Percentiles rank a stretch among this genome's conserved stretches.
Evolutionary conservation across 2,113 vertebrate genomes (phyloP).

Genomic region (Sinocyclocheilus maitianheensis): DNA sequence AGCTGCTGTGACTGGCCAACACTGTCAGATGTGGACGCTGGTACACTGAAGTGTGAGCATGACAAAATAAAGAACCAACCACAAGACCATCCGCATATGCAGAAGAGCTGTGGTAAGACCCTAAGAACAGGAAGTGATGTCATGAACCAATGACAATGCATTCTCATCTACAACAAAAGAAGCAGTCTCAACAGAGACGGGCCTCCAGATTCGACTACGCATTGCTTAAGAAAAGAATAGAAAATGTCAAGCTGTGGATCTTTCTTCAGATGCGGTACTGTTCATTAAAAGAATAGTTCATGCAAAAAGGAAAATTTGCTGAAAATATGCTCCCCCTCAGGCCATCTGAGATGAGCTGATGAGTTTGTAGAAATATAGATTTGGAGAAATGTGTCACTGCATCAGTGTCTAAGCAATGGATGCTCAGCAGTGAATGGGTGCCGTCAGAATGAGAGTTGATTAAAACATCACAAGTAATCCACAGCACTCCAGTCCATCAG

Average conservation of each 20-base stretch:
- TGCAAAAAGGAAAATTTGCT: too few relatives aligned
- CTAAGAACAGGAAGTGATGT: constrained; percentile 19
- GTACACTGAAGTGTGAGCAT: neutral
- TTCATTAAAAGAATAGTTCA: neutral
- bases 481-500: too few relatives aligned
- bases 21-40: constrained; percentile 16
- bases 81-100: neutral
- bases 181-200: neutral
- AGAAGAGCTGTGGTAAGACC: neutral
- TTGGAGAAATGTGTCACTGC: too few relatives aligned
- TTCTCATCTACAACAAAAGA: neutral
- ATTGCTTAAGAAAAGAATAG: neutral
- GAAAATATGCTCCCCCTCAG: neutral
- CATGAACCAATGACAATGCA: constrained; percentile 15
- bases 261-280: neutral
- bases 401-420: too few relatives aligned
- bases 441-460: too few relatives aligned
- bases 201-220: neutral
- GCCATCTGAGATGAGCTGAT: neutral
- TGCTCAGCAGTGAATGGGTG: too few relatives aligned
- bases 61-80: neutral
- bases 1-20: neutral
- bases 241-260: neutral
- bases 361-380: neutral
- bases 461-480: too few relatives aligned